These are phyloP conservation scores for Amaurobius ferox DNA, from an alignment of 2,888 invertebrate genomes.

Conservation along the genomic window DNA sequence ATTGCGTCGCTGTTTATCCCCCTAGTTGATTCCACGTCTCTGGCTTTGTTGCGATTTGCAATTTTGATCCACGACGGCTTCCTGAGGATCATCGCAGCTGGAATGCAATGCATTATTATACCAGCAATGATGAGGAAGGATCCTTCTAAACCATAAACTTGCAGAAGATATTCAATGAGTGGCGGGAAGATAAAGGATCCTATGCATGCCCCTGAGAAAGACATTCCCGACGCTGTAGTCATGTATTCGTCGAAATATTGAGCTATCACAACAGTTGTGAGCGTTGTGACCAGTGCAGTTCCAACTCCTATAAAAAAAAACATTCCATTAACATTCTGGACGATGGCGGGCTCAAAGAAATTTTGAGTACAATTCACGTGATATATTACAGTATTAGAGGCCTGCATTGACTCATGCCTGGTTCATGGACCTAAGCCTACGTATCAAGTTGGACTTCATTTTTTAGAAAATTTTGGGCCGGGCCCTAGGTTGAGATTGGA, in stretches of 20 bases:
- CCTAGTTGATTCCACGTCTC: not conserved
- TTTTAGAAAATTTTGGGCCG: too few species aligned
- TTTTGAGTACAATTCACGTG: too few species aligned
- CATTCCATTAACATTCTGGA: too few species aligned
- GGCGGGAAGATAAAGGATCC: slow-evolving; percentile 73
- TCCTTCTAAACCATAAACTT: slow-evolving; percentile 51
- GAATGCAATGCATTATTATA: slow-evolving; percentile 61
- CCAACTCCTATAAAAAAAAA: slow-evolving; percentile 30
- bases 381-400: too few species aligned
- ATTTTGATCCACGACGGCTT: slow-evolving; percentile 42
- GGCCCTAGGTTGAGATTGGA: too few species aligned
- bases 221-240: slow-evolving; percentile 70
- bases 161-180: slow-evolving; percentile 55
- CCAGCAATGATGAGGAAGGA: slow-evolving; percentile 68
- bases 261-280: slow-evolving; percentile 43
- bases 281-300: slow-evolving; percentile 31
- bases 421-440: too few species aligned
- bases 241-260: slow-evolving; percentile 72
- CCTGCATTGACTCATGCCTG: too few species aligned
- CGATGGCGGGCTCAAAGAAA: too few species aligned
- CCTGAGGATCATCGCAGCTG: slow-evolving; percentile 38
- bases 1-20: too few species aligned
- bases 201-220: slow-evolving; percentile 73
- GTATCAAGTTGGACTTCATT: too few species aligned
- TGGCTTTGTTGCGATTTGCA: not conserved